Conservation (phyloP, 2,888 invertebrate species). For the Furcula furcula region DNA sequence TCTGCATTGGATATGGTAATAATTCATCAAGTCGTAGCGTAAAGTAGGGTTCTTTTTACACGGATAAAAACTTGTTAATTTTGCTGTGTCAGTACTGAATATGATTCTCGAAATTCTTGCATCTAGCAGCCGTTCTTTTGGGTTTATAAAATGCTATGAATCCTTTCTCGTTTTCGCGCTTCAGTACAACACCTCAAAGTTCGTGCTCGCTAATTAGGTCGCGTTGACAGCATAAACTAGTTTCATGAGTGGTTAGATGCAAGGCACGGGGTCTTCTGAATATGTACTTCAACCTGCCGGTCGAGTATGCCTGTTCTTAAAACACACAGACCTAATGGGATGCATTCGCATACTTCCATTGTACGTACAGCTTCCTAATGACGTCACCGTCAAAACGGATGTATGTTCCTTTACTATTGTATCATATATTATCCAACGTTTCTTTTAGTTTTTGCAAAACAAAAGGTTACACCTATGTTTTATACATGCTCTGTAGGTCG, state of each 20-base stretch:
- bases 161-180: constrained; percentile 5
- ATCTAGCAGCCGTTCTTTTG: constrained; percentile 1
- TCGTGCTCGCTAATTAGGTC: constrained; percentile 39
- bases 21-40: constrained; percentile 24
- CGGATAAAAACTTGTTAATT: not conserved
- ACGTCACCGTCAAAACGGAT: constrained; percentile 16
- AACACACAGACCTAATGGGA: constrained; percentile 17
- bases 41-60: constrained; percentile 13
- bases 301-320: constrained; percentile 24
- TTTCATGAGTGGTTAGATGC: constrained; percentile 20
- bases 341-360: constrained; percentile 12
- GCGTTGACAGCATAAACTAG: constrained; percentile 33
- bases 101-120: not conserved
- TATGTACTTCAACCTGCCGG: constrained; percentile 31
- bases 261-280: constrained; percentile 31
- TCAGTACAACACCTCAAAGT: constrained; percentile 7
- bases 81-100: not conserved
- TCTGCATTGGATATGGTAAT: constrained; percentile 23
- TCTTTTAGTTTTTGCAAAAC: too few species aligned
- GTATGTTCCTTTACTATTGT: not conserved
- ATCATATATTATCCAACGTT: too few species aligned
- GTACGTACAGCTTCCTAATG: constrained; percentile 30
- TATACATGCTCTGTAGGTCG: too few species aligned
- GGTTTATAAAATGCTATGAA: constrained; percentile 1
- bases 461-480: too few species aligned